Evolutionary conservation across 2,113 vertebrate species (phyloP).

Genomic region (Pachyramphus minor): DNA sequence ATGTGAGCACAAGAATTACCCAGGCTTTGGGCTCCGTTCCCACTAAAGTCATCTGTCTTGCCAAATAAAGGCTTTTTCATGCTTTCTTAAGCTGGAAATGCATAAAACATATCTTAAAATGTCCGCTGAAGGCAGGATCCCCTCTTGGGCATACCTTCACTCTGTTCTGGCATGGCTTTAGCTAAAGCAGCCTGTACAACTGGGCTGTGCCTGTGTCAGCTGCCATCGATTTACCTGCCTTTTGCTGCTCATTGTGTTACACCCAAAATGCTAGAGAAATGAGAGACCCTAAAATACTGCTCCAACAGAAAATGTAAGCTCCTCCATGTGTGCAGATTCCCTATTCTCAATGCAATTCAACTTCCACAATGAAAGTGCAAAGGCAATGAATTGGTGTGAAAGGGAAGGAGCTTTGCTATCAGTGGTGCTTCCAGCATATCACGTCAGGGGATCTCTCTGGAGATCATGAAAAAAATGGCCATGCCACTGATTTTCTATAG

Average conservation of each 20-base stretch:
- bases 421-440: background rate
- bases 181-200: background rate
- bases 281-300: background rate
- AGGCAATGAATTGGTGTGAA: background rate
- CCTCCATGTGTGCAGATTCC: background rate
- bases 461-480: background rate
- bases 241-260: background rate
- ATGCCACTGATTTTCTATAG: background rate
- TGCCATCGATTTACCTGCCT: fast-evolving
- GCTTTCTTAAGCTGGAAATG: background rate
- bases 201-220: background rate
- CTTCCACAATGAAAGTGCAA: background rate
- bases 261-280: background rate
- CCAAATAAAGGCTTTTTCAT: background rate
- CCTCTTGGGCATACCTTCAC: fast-evolving
- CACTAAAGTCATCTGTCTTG: background rate
- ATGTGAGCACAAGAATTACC: background rate
- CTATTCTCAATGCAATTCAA: background rate
- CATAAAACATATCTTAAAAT: background rate
- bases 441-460: background rate
- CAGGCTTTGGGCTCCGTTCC: background rate
- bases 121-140: background rate
- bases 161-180: background rate
- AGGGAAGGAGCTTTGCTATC: background rate
- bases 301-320: background rate